Percentiles rank a stretch among this genome's conserved stretches.
Evolutionary conservation across 2,888 invertebrate species (phyloP).

Genomic region (Lepetodrilus schrolli): DNA sequence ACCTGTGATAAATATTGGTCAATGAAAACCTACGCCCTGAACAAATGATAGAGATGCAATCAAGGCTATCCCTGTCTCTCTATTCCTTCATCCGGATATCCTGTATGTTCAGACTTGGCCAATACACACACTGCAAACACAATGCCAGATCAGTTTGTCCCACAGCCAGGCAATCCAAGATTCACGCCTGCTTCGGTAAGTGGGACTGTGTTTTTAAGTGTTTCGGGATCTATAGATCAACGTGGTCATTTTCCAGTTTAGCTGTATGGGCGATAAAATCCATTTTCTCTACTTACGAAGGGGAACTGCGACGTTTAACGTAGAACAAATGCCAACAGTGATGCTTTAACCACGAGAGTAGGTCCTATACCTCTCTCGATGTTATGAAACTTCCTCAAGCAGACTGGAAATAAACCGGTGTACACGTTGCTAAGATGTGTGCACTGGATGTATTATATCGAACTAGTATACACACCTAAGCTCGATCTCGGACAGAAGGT

Average conservation of each 20-base stretch:
- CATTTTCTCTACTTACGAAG: too few species aligned
- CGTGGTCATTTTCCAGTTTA: neutral
- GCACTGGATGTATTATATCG: slow-evolving; percentile 16
- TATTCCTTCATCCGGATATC: neutral
- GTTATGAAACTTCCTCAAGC: neutral
- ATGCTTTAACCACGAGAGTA: neutral
- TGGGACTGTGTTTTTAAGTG: too few species aligned
- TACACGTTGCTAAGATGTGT: slow-evolving; percentile 15
- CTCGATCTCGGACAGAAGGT: neutral
- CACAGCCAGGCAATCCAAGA: neutral
- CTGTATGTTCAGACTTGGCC: too few species aligned
- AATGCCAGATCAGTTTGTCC: neutral
- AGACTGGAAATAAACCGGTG: neutral
- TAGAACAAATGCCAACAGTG: neutral
- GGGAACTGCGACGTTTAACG: too few species aligned
- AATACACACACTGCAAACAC: neutral
- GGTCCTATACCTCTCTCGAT: neutral
- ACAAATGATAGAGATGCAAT: too few species aligned
- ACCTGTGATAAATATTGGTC: neutral
- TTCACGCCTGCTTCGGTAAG: too few species aligned
- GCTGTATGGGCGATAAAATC: too few species aligned
- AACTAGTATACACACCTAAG: neutral
- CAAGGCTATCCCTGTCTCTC: neutral
- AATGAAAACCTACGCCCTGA: too few species aligned
- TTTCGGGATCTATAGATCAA: neutral